A percentile compares a stretch with the other conserved stretches of the same genome.
These are phyloP conservation scores for Oreotragus oreotragus DNA, from an alignment of 2,113 vertebrate genomes.

Conservation along the genomic window DNA sequence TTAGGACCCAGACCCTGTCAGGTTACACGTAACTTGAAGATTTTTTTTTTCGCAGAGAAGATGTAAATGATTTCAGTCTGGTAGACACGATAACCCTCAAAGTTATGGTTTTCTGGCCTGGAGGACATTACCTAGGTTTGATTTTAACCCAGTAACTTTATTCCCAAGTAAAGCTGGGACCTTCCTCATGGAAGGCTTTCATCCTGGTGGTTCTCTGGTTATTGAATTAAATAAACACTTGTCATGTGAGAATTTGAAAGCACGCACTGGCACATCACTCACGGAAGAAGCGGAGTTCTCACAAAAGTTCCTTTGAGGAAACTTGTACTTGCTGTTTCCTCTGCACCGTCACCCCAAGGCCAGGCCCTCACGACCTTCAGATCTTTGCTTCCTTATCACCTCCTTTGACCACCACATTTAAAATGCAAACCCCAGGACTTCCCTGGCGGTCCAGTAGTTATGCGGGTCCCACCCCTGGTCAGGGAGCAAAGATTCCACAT, in stretches of 20 bases:
- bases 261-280: accelerated
- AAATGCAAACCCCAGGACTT: neutral
- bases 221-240: neutral
- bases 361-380: neutral
- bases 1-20: neutral
- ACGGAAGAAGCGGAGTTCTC: neutral
- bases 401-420: neutral
- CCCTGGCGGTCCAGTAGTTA: neutral
- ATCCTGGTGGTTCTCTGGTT: neutral
- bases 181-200: neutral
- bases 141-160: neutral
- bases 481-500: neutral
- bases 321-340: accelerated
- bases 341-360: too few species aligned
- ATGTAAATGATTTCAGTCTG: neutral
- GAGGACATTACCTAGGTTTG: neutral
- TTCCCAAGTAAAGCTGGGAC: neutral
- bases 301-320: accelerated
- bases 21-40: neutral
- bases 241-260: neutral
- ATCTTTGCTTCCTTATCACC: neutral
- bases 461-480: neutral
- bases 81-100: neutral
- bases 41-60: slow-evolving; percentile 36
- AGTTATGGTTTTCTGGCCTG: neutral